phyloP scores from a whole-genome alignment of 2,113 vertebrate species.

The Neoarius graeffei region DNA sequence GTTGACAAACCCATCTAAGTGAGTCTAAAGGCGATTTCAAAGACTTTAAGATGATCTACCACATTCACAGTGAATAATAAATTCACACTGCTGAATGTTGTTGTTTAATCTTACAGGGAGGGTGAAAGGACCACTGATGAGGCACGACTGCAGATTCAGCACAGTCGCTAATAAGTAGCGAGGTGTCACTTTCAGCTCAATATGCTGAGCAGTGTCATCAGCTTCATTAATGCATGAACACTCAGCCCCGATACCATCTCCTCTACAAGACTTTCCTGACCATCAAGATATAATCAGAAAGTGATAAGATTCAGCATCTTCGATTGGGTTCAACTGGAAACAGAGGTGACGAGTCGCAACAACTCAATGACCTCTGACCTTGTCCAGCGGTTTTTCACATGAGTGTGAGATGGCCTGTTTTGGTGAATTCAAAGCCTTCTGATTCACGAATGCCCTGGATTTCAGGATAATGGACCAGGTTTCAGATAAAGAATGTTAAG shows the following conservation, averaged over 20 bases:
- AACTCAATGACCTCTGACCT: neutral
- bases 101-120: slow-evolving; percentile 9
- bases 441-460: neutral
- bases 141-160: neutral
- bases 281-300: too few relatives aligned
- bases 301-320: neutral
- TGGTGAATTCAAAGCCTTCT: neutral
- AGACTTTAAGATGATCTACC: neutral
- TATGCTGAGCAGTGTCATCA: neutral
- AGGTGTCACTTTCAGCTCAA: slow-evolving; percentile 5
- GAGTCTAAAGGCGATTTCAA: neutral
- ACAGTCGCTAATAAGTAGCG: neutral
- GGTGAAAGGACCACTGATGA: slow-evolving; percentile 14
- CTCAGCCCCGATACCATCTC: neutral
- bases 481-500: neutral
- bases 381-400: neutral
- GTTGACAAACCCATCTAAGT: neutral
- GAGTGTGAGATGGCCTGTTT: neutral
- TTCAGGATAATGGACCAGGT: neutral
- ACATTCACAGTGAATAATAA: slow-evolving; percentile 5
- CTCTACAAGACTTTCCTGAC: neutral
- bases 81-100: neutral
- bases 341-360: neutral
- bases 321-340: neutral
- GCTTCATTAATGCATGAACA: neutral